phyloP scores from a whole-genome alignment of 2,113 vertebrate species.

The Cettia cetti region DNA sequence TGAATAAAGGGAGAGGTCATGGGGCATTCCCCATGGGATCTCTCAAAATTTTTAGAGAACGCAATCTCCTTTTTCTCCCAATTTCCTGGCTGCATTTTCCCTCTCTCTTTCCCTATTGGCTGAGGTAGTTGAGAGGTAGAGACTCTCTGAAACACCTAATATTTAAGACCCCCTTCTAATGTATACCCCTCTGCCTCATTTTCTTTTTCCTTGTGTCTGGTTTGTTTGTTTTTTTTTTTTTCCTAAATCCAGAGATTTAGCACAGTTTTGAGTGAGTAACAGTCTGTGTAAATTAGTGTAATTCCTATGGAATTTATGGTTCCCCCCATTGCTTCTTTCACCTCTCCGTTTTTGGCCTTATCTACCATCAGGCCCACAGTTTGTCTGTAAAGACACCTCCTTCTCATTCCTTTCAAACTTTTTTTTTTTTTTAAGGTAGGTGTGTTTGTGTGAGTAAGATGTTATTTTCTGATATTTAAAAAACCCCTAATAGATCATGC shows the following conservation, averaged over 20 bases:
- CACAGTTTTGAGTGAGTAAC: background rate
- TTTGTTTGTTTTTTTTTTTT: too few relatives aligned
- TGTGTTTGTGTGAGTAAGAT: background rate
- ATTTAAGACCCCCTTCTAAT: background rate
- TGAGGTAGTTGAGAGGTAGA: background rate
- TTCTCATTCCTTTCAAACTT: background rate
- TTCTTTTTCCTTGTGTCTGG: background rate
- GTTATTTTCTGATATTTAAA: background rate
- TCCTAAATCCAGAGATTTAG: background rate
- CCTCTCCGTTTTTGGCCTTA: background rate
- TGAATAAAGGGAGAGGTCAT: background rate
- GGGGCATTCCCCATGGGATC: background rate
- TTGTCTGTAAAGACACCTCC: background rate
- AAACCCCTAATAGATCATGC: background rate
- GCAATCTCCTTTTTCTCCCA: background rate
- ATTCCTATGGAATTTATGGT: background rate
- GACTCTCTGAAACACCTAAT: accelerated
- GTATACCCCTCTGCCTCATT: background rate
- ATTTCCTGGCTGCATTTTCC: background rate
- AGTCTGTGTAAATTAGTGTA: background rate
- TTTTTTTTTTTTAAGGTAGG: background rate
- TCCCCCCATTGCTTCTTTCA: background rate
- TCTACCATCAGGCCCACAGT: too few relatives aligned
- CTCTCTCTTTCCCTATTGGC: background rate
- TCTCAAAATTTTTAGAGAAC: background rate